Evolutionary conservation across 2,113 vertebrate species (phyloP).

Genomic region (Gobio gobio): DNA sequence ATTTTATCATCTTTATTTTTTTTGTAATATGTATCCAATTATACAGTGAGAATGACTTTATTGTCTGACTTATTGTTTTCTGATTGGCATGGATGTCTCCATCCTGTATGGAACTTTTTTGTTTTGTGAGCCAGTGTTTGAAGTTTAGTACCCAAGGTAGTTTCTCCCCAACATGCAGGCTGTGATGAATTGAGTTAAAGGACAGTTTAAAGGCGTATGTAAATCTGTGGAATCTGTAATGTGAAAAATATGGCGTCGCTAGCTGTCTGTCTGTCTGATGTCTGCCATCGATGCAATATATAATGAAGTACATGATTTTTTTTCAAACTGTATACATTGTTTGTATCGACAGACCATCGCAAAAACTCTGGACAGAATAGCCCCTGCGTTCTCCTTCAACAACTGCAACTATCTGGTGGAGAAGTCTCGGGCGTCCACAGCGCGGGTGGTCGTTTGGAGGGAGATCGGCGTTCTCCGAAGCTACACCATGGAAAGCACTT

Average conservation of each 20-base stretch:
- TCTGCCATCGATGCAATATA: not conserved
- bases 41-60: not conserved
- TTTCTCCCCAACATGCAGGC: not conserved
- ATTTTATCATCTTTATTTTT: not conserved
- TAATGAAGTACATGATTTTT: too few relatives aligned
- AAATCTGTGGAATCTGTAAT: constrained; percentile 7
- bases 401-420: constrained; percentile 93
- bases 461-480: constrained; percentile 89
- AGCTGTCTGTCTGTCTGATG: not conserved
- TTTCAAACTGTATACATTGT: not conserved
- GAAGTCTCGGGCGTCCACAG: constrained; percentile 87
- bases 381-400: constrained; percentile 88
- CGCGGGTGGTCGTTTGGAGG: constrained; percentile 89
- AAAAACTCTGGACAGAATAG: constrained; percentile 88
- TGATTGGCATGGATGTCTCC: constrained; percentile 3
- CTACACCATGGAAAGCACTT: constrained; percentile 95
- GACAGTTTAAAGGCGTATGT: not conserved
- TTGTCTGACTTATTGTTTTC: not conserved
- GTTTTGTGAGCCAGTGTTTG: constrained; percentile 7
- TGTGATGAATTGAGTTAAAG: constrained; percentile 7
- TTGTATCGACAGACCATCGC: constrained; percentile 80
- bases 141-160: not conserved
- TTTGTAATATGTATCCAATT: too few relatives aligned
- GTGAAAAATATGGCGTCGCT: not conserved
- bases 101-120: not conserved